Evolutionary conservation across 1,140 invertebrate species (phyloP).

Genomic region (Delia radicum): DNA sequence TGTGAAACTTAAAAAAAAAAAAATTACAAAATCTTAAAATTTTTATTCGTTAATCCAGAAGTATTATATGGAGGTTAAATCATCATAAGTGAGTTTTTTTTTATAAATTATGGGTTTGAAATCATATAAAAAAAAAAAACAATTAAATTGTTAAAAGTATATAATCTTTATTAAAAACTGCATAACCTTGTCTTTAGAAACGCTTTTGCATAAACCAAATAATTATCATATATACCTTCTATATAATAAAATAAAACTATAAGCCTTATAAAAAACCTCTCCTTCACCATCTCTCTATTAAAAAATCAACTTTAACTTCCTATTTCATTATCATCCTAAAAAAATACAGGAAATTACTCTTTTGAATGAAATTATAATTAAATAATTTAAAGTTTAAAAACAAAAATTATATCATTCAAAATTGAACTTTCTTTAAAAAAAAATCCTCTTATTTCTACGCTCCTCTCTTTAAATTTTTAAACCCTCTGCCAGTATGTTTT

Average conservation of each 20-base stretch:
- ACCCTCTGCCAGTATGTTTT: neutral
- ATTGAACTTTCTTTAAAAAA: neutral
- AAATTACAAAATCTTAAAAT: too few relatives aligned
- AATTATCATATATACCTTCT: neutral
- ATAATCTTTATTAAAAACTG: neutral
- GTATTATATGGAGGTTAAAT: too few relatives aligned
- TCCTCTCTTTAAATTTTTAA: neutral
- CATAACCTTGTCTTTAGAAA: neutral
- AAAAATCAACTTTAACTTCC: neutral
- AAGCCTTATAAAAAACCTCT: neutral
- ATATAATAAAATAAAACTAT: neutral
- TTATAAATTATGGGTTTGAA: too few relatives aligned
- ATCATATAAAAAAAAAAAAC: neutral
- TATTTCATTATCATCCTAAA: neutral
- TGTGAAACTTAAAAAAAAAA: too few relatives aligned
- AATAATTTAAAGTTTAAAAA: too few relatives aligned
- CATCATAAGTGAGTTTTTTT: too few relatives aligned
- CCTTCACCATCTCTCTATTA: too few relatives aligned
- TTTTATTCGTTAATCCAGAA: too few relatives aligned
- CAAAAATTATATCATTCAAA: too few relatives aligned
- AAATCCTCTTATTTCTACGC: neutral
- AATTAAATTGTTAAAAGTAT: constrained; percentile 2
- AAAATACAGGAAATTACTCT: too few relatives aligned
- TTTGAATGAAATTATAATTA: too few relatives aligned
- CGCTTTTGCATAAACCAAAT: neutral